phyloP scores from a whole-genome alignment of 2,888 invertebrate species.

The Chloroclysta siterata region DNA sequence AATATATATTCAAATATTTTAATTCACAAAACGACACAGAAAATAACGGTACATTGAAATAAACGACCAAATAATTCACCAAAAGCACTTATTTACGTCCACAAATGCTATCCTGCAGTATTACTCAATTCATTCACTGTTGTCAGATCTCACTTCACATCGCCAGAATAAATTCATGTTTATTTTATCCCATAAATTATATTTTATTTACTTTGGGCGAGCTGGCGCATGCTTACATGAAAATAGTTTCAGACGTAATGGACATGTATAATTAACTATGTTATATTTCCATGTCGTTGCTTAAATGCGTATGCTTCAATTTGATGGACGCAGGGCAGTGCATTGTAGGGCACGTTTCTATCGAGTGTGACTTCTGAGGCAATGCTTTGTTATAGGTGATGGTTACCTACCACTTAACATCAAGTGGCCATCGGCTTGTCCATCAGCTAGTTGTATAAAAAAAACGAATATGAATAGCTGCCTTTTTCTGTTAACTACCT shows the following conservation, averaged over 20 bases:
- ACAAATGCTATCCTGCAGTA: conserved; percentile 17
- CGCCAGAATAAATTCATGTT: conserved; percentile 37
- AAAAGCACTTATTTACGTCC: conserved; percentile 1
- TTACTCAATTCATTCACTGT: conserved; percentile 25
- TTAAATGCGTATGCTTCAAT: neutral
- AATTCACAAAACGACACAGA: neutral
- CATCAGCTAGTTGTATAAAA: too few species aligned
- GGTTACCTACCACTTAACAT: too few species aligned
- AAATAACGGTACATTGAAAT: neutral
- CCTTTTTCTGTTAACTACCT: too few species aligned
- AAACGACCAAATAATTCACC: conserved; percentile 1
- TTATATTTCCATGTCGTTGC: neutral
- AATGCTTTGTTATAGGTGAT: too few species aligned
- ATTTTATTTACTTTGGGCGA: conserved; percentile 27
- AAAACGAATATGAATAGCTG: too few species aligned
- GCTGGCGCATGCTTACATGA: conserved; percentile 5
- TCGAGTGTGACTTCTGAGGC: too few species aligned
- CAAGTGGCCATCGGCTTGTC: too few species aligned
- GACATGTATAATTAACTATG: neutral
- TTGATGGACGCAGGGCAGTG: too few species aligned
- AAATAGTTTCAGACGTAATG: conserved; percentile 15
- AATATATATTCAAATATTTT: neutral
- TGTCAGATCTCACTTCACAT: conserved; percentile 15
- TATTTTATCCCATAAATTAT: conserved; percentile 32
- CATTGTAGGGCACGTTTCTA: too few species aligned